Base-by-base conservation (phyloP, 92 coral and sea anemone species). In the Phymanthus crucifer region DNA sequence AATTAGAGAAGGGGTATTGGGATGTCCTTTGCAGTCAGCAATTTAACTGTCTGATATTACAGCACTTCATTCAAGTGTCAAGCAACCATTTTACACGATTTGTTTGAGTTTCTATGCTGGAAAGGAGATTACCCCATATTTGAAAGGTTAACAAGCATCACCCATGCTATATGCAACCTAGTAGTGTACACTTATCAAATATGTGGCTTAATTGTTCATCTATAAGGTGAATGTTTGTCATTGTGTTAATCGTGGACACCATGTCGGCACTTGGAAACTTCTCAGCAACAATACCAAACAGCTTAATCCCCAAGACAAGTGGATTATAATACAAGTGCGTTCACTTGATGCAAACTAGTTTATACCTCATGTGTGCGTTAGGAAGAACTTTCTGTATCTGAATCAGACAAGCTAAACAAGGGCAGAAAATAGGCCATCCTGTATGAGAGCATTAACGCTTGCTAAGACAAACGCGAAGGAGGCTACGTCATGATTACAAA, bases 191-290 rank as follows among this genome's bases (percentile, higher is more conserved):
- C 17, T 77, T 17, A 38, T 64, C 58, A 64, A 0, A 32, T 37
- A 1, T 23, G 18, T 70, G 34, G 6, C 0, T 34, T 3, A 27
- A 9, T 74, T 74, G 33, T 48, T 32, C 13, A 46, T 74, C 23
- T 29, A 10, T 57, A 26, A 19, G 57, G 57, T 19, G n/a, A 71
- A 40, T 40, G 75, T 36, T 36, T 29, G 66, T 74, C 78, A 50
- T 50, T 74, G 52, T 72, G 33, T 29, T 72, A 40, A 38, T 46
- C 31, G 61, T 11, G 66, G 40, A 74, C 66, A 74, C 78, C 78
- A 47, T 57, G 78, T 74, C 78, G 78, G 13, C 66, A 74, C 78
- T 74, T 74, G 14, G 17, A 29, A 74, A 47, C 64, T 57, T 46
- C 78, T 74, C 6, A 18, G 29, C 12, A 36, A 47, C 32, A 31